Evolutionary conservation across 1,140 invertebrate genomes (phyloP).

Genomic region (Calephelis virginiensis): DNA sequence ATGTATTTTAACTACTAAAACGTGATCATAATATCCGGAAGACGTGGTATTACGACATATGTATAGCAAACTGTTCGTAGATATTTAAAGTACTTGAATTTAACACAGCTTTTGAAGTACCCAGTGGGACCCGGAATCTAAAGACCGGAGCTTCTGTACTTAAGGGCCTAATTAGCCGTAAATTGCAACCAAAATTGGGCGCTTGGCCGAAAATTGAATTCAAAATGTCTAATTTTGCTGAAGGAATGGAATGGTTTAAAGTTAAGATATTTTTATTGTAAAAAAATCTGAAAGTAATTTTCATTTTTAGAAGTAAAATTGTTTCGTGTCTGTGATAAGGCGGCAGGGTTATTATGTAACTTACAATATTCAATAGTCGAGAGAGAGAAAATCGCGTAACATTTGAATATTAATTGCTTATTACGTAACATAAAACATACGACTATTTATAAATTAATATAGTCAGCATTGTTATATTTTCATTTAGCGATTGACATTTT

Average conservation of each 20-base stretch:
- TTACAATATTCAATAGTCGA: too few species aligned
- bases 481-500: too few species aligned
- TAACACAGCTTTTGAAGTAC: slow-evolving; percentile 22
- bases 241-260: slow-evolving; percentile 45
- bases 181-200: slow-evolving; percentile 69
- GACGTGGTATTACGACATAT: neutral
- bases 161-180: slow-evolving; percentile 73
- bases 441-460: too few species aligned
- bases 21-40: too few species aligned
- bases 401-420: too few species aligned
- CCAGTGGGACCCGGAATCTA: slow-evolving; percentile 23
- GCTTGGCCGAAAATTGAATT: slow-evolving; percentile 63
- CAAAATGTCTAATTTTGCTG: slow-evolving; percentile 68
- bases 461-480: too few species aligned
- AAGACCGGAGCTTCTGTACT: slow-evolving; percentile 48
- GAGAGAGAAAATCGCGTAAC: too few species aligned
- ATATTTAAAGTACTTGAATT: slow-evolving; percentile 8
- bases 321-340: too few species aligned
- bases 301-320: too few species aligned
- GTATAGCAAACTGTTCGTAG: slow-evolving; percentile 9
- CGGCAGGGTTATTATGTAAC: too few species aligned
- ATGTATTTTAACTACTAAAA: too few species aligned
- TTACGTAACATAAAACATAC: too few species aligned
- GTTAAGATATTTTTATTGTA: slow-evolving; percentile 1
- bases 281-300: neutral